These are phyloP conservation scores for Grus americana DNA, from an alignment of 2,113 vertebrate species.

Conservation along the genomic window DNA sequence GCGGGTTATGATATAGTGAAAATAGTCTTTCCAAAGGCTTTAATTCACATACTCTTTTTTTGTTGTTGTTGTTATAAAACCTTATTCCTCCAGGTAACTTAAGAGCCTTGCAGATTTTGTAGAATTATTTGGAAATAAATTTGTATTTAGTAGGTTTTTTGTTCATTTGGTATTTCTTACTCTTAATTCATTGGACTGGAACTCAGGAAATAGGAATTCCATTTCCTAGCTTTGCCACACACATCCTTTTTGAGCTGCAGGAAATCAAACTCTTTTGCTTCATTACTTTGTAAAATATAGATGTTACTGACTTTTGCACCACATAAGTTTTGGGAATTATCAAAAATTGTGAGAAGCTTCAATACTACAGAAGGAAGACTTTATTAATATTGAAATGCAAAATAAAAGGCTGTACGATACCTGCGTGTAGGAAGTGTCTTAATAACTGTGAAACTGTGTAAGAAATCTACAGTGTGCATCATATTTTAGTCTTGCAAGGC, in stretches of 20 bases:
- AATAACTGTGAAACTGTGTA: background rate
- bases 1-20: background rate
- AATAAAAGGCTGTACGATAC: background rate
- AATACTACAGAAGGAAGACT: background rate
- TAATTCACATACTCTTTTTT: background rate
- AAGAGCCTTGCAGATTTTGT: background rate
- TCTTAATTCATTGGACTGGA: background rate
- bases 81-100: background rate
- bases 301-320: background rate
- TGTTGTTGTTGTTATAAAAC: background rate
- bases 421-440: background rate
- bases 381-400: background rate
- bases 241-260: background rate
- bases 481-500: background rate
- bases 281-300: background rate
- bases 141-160: background rate
- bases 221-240: background rate
- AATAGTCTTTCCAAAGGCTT: background rate
- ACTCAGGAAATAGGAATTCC: conserved; percentile 16
- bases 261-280: background rate
- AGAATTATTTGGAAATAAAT: background rate
- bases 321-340: background rate
- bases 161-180: background rate
- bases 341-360: background rate
- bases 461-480: background rate